phyloP scores from a whole-genome alignment of 2,888 invertebrate species.

The Slavum lentiscoides region DNA sequence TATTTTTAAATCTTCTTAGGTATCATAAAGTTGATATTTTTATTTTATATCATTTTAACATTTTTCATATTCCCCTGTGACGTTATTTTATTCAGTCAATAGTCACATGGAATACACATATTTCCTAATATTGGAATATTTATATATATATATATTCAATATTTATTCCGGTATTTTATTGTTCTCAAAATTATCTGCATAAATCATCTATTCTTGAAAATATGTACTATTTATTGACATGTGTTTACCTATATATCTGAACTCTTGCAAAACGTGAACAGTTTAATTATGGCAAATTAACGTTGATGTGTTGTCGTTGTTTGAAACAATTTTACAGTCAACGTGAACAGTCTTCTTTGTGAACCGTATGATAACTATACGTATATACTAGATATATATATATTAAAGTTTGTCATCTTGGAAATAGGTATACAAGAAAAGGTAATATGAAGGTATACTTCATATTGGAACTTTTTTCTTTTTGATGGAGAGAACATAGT shows the following conservation, averaged over 20 bases:
- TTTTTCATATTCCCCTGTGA: too few relatives aligned
- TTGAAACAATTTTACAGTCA: neutral
- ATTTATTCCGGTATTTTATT: too few relatives aligned
- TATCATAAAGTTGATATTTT: too few relatives aligned
- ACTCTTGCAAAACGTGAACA: neutral
- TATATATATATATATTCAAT: too few relatives aligned
- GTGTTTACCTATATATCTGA: neutral
- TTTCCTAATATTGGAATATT: too few relatives aligned
- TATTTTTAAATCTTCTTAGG: too few relatives aligned
- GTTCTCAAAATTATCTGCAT: too few relatives aligned
- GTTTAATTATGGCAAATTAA: neutral
- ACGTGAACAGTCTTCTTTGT: neutral
- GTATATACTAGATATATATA: too few relatives aligned
- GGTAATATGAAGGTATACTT: neutral
- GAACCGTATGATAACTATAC: neutral
- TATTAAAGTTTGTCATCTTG: neutral
- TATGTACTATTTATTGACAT: neutral
- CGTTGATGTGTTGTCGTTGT: neutral
- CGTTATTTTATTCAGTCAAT: too few relatives aligned
- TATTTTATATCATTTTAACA: too few relatives aligned
- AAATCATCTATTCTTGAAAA: too few relatives aligned
- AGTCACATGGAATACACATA: too few relatives aligned
- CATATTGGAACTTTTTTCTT: slow-evolving; percentile 35
- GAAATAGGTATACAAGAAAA: neutral
- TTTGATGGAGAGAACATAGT: slow-evolving; percentile 13